Base-by-base conservation (phyloP, 2,113 vertebrate genomes). In the Channa maculata region DNA sequence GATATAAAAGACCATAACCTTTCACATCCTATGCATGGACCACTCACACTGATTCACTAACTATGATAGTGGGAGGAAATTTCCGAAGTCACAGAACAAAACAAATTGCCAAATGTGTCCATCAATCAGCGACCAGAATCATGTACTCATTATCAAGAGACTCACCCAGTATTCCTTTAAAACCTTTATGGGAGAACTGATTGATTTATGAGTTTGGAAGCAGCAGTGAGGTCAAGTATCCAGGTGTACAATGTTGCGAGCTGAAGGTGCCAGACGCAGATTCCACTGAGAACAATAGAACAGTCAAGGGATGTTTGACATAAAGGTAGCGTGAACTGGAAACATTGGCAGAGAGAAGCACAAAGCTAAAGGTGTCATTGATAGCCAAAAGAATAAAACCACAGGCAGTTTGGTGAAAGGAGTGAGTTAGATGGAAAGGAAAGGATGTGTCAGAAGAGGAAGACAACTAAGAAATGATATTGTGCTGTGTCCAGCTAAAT, bases 161-260 rank as follows among this genome's bases (percentile, higher is more conserved):
- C 7, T 53, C 71, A 58, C 37, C 64, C 64, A 68, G 65, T 77
- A 83, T 75, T 86, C 37, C 41, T 84, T 78, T 83, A 73, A 74
- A 77, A 75, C 2, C 2, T 86, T 87, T 88, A 88, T 65, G 37
- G 9, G 54, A 5, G 38, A 74, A 85, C 3, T 81, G 83, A 90
- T 67, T 86, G 84, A 89, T 89, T 91, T 86, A 87, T 73, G 74
- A 71, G 78, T 70, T 60, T 46, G 39, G 61, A 74, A 71, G 71
- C 53, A 1, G 51, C 49, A 52, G 45, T 49, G 65, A 86, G 64
- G 71, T 84, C 77, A 80, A 76, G 38, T 67, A 82, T 84, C 70
- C 83, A 83, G 85, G 82, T 88, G 78, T 83, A 86, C 24, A 45
- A 11, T 1, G 10, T 49, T 71, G 50, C 5, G 8, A 68, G 41